Evolutionary conservation across 2,888 invertebrate species (phyloP), one percentile per base, ranked within the genome.

Genomic region (Hypena proboscidalis): DNA sequence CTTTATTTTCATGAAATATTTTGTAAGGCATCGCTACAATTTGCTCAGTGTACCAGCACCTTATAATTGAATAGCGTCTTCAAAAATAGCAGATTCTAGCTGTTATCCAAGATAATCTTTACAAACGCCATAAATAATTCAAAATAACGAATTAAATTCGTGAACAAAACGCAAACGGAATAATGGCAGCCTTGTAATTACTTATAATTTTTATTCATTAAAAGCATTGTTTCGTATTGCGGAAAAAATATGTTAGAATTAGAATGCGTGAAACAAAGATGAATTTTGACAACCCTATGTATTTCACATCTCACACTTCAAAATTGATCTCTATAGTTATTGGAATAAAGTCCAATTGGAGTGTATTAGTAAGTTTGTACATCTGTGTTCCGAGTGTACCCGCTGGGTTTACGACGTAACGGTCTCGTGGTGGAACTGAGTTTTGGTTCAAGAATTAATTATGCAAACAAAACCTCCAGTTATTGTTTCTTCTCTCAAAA

Each of bases 361-460:
- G 4, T 36, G 51, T 40, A 36, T 46, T 19, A 35, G 27, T 35
- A 48, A 45, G 33, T 40, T 60, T 55, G 54, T 61, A 54, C 57
- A 62, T 63, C 65, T 60, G 56, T 74, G 72, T 73, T 70, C 66
- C 58, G 63, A 29, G 47, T 47, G 45, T 66, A 48, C 80, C 80
- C 69, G 83, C 81, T 84, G 84, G 58, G 80, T 87, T 87, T 82
- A 84, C 72, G 81, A 82, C 70, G 70, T 87, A 86, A 88, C 88
- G 83, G 85, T 78, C 77, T 76, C 77, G 76, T 77, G 85, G 84
- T 81, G 77, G 73, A 82, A 83, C 74, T 77, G 76, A 77, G 73
- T 81, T 80, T 74, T 63, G 74, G 73, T 59, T 60, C 58, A 74
- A 77, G 80, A 82, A 85, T 86, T 88, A 88, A 90, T 88, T 86